phyloP scores from a whole-genome alignment of 2,888 invertebrate genomes.

The Zeuzera pyrina region DNA sequence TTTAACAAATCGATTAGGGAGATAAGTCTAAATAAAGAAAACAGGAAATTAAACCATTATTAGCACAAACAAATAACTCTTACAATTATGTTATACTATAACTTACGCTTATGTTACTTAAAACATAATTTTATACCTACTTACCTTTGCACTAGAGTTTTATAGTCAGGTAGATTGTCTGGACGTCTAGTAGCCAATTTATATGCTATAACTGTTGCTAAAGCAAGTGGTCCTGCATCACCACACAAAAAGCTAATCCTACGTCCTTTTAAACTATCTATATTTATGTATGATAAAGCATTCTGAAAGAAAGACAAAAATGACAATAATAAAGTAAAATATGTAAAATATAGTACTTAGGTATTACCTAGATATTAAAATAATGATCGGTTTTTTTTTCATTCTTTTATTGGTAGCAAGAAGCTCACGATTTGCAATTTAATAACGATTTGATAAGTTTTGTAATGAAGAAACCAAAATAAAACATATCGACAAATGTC shows the following conservation, averaged over 20 bases:
- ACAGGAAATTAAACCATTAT: no score
- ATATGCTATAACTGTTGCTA: conserved; percentile 79
- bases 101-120: neutral
- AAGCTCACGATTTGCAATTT: no score
- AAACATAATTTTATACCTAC: neutral
- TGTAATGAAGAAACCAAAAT: no score
- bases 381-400: no score
- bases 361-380: no score
- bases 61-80: conserved; percentile 1
- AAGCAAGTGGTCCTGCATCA: conserved; percentile 83
- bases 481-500: no score
- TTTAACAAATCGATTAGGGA: conserved; percentile 68
- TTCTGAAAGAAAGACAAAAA: no score
- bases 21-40: no score
- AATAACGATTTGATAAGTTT: no score
- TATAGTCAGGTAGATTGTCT: conserved; percentile 57
- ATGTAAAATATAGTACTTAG: no score
- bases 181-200: conserved; percentile 53
- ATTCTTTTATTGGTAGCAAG: no score
- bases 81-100: neutral
- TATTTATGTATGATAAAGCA: conserved; percentile 37
- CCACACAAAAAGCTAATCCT: conserved; percentile 83
- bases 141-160: conserved; percentile 66
- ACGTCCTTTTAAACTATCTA: conserved; percentile 39
- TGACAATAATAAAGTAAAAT: no score